Evolutionary conservation across 2,888 invertebrate species (phyloP).

Genomic region (Tyria jacobaeae): DNA sequence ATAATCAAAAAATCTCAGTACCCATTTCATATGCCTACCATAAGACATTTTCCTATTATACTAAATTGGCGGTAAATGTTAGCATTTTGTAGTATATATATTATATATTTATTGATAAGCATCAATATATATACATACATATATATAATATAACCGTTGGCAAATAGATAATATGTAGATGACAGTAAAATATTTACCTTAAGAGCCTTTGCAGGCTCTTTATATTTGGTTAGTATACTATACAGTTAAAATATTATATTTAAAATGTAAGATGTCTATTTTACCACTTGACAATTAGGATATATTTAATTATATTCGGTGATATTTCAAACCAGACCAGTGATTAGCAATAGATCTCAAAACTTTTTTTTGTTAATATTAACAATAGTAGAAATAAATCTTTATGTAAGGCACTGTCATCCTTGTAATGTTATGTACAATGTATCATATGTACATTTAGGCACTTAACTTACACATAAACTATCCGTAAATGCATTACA

Average conservation of each 20-base stretch:
- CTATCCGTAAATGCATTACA: conserved; percentile 57
- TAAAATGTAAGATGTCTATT: not conserved
- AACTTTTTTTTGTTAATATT: conserved; percentile 40
- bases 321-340: conserved; percentile 28
- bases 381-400: conserved; percentile 40
- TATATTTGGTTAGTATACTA: not conserved
- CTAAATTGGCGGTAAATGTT: not conserved
- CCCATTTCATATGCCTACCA: not conserved
- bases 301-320: not conserved
- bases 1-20: not conserved
- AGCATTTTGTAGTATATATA: not conserved
- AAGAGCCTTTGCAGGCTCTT: no score
- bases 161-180: not conserved
- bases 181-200: not conserved
- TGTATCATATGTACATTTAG: conserved; percentile 53
- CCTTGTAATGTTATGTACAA: conserved; percentile 53
- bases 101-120: no score
- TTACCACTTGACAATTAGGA: not conserved
- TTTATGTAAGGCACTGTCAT: conserved; percentile 62
- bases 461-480: conserved; percentile 49
- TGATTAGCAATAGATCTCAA: conserved; percentile 35
- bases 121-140: no score
- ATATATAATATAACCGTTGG: not conserved
- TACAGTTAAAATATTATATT: not conserved
- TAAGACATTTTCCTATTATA: not conserved